These are phyloP conservation scores for Malurus elegans DNA, from an alignment of 2,113 vertebrate species.

Conservation along the genomic window DNA sequence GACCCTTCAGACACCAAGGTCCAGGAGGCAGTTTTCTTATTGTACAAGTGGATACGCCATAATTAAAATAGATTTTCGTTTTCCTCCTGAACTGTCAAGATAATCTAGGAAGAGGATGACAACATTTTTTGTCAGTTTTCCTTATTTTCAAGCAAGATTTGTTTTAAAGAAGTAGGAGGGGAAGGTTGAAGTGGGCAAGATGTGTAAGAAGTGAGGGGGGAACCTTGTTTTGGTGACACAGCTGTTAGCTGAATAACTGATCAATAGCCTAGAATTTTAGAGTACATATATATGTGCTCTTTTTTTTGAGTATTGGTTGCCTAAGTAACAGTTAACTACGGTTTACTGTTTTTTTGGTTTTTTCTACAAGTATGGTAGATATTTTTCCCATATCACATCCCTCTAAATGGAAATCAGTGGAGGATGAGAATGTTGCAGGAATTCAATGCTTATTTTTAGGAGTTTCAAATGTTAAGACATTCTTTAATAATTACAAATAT, in stretches of 20 bases:
- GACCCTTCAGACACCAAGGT: neutral
- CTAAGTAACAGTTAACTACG: neutral
- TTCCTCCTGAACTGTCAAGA: neutral
- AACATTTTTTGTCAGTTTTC: neutral
- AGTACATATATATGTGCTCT: neutral
- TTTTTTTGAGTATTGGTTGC: neutral
- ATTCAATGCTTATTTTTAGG: neutral
- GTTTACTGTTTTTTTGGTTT: neutral
- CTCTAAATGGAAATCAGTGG: neutral
- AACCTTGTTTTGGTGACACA: neutral
- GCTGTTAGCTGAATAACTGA: neutral
- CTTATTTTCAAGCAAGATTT: neutral
- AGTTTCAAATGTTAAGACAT: neutral
- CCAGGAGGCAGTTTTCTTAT: neutral
- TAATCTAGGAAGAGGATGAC: neutral
- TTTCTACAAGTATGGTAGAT: neutral
- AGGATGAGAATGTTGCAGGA: neutral
- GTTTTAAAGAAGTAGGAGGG: neutral
- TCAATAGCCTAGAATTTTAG: neutral
- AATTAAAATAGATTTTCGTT: neutral
- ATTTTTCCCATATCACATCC: neutral
- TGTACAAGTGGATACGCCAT: neutral
- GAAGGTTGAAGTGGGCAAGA: neutral
- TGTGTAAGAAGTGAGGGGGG: neutral
- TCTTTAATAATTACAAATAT: neutral